Evolutionary conservation across 2,113 vertebrate genomes (phyloP), one percentile per base, ranked within the genome.

Genomic region (Sminthopsis crassicaudata): DNA sequence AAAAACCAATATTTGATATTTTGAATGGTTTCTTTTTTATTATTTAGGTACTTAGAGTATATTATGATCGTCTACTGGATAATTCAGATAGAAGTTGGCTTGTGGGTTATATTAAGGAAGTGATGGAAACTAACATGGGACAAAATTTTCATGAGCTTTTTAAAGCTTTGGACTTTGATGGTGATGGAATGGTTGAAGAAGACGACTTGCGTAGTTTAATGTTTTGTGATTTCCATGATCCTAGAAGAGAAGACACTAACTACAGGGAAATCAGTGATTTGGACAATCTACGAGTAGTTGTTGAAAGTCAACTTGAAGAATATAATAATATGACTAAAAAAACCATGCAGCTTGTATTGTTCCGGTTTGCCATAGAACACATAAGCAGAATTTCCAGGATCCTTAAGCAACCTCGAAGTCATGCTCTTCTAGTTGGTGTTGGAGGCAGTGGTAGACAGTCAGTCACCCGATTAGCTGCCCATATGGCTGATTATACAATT

Each of bases 141-240:
- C 99, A 99, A 97, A 96, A 99, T 96, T 99, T 99, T 76, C 96
- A 99, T 92, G 97, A 98, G 53, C 99, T 99, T 48, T 99, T 99
- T 94, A 96, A 97, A 42, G 98, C 97, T 91, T 96, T 99, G 94
- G 99, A 99, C 96, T 99, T 98, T 90, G 98, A 99, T 96, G 8
- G 23, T 0, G 99, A 99, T 36, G 99, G 99, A 9, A 26, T 53
- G 2, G 99, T 99, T 27, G 99, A 98, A 8, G 99, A 99, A 95
- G 99, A 99, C 84, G 99, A 99, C 92, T 98, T 99, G 36, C 98
- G 98, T 92, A 99, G 99, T 95, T 98, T 99, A 92, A 99, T 99
- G 99, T 99, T 99, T 96, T 99, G 99, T 94, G 99, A 99, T 97
- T 99, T 99, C 95, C 98, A 99, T 8, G 99, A 99, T 96, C 98